A percentile compares a stretch with the other conserved stretches of the same genome.
Conservation (phyloP, 2,888 invertebrate genomes). For the Osmoderma eremita region DNA sequence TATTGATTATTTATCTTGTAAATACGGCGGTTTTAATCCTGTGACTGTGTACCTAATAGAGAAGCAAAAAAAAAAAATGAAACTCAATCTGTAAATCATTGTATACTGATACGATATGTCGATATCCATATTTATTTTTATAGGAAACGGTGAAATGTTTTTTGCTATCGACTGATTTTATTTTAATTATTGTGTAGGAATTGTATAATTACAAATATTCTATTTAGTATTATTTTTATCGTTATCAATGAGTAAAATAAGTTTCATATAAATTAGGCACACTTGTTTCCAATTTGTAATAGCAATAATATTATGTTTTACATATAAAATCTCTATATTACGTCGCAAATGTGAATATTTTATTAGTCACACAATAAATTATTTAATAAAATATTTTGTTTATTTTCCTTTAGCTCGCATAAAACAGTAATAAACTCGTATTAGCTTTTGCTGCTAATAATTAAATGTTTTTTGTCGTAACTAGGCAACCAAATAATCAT, state of each 20-base stretch:
- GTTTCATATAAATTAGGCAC: no score
- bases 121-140: slow-evolving; percentile 41
- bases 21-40: slow-evolving; percentile 22
- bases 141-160: slow-evolving; percentile 32
- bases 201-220: slow-evolving; percentile 6
- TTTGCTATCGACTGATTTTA: slow-evolving; percentile 30
- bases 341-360: slow-evolving; percentile 8
- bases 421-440: no score
- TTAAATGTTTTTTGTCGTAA: no score
- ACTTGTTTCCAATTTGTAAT: neutral
- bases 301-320: neutral
- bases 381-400: slow-evolving; percentile 9
- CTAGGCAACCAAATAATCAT: no score
- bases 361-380: slow-evolving; percentile 20
- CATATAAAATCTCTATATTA: no score
- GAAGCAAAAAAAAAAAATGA: slow-evolving; percentile 2
- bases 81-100: slow-evolving; percentile 15
- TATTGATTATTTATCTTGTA: slow-evolving; percentile 36
- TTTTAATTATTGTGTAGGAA: slow-evolving; percentile 9
- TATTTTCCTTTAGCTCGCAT: neutral
- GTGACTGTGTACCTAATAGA: slow-evolving; percentile 30
- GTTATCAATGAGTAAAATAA: neutral
- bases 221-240: slow-evolving; percentile 10
- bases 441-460: no score
- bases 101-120: slow-evolving; percentile 27